Conservation (phyloP, 2,797 vertebrate genomes). For the Anabas testudineus region DNA sequence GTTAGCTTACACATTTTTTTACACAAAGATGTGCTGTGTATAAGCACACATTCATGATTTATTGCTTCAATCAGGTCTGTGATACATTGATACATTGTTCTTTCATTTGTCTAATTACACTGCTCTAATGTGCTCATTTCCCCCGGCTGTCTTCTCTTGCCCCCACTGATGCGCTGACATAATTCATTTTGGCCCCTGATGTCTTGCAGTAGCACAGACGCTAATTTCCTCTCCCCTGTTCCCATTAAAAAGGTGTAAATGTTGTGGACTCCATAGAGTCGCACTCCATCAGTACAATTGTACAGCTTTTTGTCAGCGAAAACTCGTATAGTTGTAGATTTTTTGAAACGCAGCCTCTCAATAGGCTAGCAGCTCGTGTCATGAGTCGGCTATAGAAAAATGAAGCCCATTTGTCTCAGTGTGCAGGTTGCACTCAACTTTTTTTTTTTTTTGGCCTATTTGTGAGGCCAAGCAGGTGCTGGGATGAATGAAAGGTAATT, state of each 20-base stretch:
- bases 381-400: constrained; percentile 51
- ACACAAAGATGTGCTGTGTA: constrained; percentile 3
- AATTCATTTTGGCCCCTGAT: constrained; percentile 53
- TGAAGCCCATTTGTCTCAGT: constrained; percentile 41
- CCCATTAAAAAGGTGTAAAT: constrained; percentile 58
- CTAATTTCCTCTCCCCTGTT: constrained; percentile 57
- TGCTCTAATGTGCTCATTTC: constrained; percentile 66
- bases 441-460: constrained; percentile 37
- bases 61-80: constrained; percentile 53
- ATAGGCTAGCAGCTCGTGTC: constrained; percentile 35
- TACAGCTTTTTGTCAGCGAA: constrained; percentile 48
- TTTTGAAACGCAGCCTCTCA: constrained; percentile 36
- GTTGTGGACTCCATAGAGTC: constrained; percentile 30
- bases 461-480: constrained; percentile 42
- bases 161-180: constrained; percentile 50
- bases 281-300: constrained; percentile 58
- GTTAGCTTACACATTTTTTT: constrained; percentile 21
- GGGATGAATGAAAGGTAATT: constrained; percentile 37
- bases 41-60: constrained; percentile 54
- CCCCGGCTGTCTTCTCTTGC: constrained; percentile 49
- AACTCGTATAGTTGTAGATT: constrained; percentile 34
- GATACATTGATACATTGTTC: constrained; percentile 50
- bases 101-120: constrained; percentile 77
- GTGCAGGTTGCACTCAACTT: neutral
- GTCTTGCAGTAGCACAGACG: constrained; percentile 42